These are phyloP conservation scores for Lydus trimaculatus DNA, from an alignment of 2,888 invertebrate species.

Conservation along the genomic window DNA sequence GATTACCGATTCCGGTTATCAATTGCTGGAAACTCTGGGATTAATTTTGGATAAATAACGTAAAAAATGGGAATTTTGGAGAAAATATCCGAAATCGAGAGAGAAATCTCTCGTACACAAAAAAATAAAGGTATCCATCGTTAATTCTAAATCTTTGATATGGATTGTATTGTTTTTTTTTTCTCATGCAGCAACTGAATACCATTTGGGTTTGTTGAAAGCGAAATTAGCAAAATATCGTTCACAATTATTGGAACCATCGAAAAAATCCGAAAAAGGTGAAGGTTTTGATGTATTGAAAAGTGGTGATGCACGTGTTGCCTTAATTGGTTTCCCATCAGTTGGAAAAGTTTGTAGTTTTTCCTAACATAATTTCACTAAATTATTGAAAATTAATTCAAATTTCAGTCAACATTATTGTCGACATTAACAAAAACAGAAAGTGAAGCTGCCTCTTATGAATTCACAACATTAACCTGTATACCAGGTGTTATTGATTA, in stretches of 20 bases:
- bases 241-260: slow-evolving; percentile 92
- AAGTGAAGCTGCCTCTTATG: slow-evolving; percentile 97
- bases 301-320: slow-evolving; percentile 98
- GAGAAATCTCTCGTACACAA: slow-evolving; percentile 97
- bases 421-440: slow-evolving; percentile 96
- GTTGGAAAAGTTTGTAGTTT: slow-evolving; percentile 82
- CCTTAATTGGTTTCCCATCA: slow-evolving; percentile 98
- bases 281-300: slow-evolving; percentile 99
- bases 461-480: slow-evolving; percentile 98
- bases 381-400: neutral
- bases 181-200: slow-evolving; percentile 87
- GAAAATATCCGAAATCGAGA: slow-evolving; percentile 98
- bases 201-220: slow-evolving; percentile 97
- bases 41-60: neutral
- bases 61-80: slow-evolving; percentile 94
- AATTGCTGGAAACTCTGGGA: neutral
- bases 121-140: slow-evolving; percentile 99
- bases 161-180: neutral
- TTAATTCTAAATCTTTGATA: too few species aligned
- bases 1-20: neutral
- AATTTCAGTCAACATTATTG: slow-evolving; percentile 84
- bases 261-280: slow-evolving; percentile 93
- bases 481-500: slow-evolving; percentile 99
- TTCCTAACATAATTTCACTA: neutral
- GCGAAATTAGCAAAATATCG: slow-evolving; percentile 96